Evolutionary conservation across 2,888 invertebrate species (phyloP), one percentile per base, ranked within the genome.

Genomic region (Orchestes rusci): DNA sequence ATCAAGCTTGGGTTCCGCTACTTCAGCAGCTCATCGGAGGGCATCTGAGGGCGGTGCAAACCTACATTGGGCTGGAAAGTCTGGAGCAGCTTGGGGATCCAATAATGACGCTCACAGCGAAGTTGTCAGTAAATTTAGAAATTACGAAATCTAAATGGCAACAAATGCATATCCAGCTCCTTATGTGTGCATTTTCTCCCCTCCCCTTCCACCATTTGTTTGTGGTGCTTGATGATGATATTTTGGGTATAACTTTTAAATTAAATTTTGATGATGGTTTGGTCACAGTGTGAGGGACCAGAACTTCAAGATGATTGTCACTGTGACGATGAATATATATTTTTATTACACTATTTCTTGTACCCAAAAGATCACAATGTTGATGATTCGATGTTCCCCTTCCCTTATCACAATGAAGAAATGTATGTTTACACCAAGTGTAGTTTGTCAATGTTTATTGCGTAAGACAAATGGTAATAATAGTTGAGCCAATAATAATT

Each of bases 11-110:
- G 73, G 75, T 12, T 70, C 74, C 12, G 70, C 71, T 20, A 71
- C 70, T 12, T 71, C 73, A 3, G 73, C 76, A 16, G 73, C 74
- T 16, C 78, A 80, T 55, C 77, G 88, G 15, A 76, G 89, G 23
- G 88, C 89, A 13, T 87, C 87, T 2, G 89, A 89, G 62, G 87
- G 87, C n/a, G 88, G 88, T 3, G 86, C 87, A n/a, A 85, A 85
- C 48, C 77, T 82, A 18, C 80, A 80, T 60, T 78, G 76, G 74
- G 74, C 75, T 15, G 63, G 64, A 1, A 74, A 75, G 53, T 73
- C 73, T 2, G 67, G 68, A 12, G 74, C 73, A 3, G 67, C 70
- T 12, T 53, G 54, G 31, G 62, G 74, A 34, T 80, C 77, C 47
- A 85, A 84, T 76, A 80, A 80, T 59, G 82, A 87, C 52, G 81